Base-by-base conservation (phyloP, 2,113 vertebrate genomes). In the Regulus satrapa region DNA sequence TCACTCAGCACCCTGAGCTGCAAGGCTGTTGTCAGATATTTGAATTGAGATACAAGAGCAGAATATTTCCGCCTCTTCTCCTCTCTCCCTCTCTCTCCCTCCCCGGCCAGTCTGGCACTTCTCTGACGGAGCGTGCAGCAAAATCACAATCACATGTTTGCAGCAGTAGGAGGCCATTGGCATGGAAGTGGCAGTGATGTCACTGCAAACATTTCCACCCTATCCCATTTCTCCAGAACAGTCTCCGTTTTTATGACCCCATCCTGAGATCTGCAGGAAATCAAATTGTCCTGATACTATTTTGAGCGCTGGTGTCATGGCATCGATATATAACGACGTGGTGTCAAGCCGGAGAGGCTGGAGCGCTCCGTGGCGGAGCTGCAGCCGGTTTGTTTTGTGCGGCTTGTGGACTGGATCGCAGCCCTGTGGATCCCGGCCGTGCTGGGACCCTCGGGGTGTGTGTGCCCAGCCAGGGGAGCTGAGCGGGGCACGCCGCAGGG, bases 71-170 rank as follows among this genome's bases (percentile, higher is more conserved):
- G 2, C 84, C 91, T 79, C 78, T 82, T 94, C 88, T 92, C 78
- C 78, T 92, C 90, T 87, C 78, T 89, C 89, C 71, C 86, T 95
- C 78, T 49, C 74, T 43, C 54, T 85, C 85, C 64, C 68, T 96
- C 85, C 94, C 74, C 1, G 20, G 79, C 92, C 93, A 94, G 93
- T 85, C 96, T 93, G 92, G 89, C 92, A 96, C 67, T 96, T 55
- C 81, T 93, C 94, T 85, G 93, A 64, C 68, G 93, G 94, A 95
- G 94, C 92, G 88, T 96, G 95, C 94, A 96, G 90, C 87, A 97
- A 96, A 97, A 97, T 96, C 96, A 96, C 85, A 96, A 97, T 97
- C 94, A 96, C 92, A 96, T 96, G 94, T 96, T 96, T 59, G 93
- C 59, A 96, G 92, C 93, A 92, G 94, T 90, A 96, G 94, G 96